Evolutionary conservation across 2,888 invertebrate genomes (phyloP).

Genomic region (Campoplex capitator): DNA sequence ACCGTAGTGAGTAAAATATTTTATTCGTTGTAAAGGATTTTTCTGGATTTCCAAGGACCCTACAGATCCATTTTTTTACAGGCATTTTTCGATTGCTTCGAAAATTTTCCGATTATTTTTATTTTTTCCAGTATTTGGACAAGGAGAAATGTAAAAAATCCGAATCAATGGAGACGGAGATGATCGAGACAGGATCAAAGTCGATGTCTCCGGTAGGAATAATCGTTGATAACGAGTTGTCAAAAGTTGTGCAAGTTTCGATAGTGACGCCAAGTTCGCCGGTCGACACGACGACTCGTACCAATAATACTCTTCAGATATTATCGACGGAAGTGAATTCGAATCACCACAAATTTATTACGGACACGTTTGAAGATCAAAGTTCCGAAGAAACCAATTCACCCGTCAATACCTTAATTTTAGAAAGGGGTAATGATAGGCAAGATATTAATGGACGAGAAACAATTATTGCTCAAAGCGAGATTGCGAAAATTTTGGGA

Average conservation of each 20-base stretch:
- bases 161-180: slow-evolving; percentile 23
- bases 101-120: not conserved
- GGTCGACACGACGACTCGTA: slow-evolving; percentile 31
- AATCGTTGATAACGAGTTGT: slow-evolving; percentile 18
- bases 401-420: slow-evolving; percentile 8
- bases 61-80: too few species aligned
- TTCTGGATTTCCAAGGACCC: too few species aligned
- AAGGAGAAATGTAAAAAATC: slow-evolving; percentile 52
- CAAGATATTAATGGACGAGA: slow-evolving; percentile 39
- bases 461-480: slow-evolving; percentile 31
- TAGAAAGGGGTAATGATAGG: slow-evolving; percentile 24
- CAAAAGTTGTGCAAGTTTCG: slow-evolving; percentile 63
- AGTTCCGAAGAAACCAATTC: slow-evolving; percentile 33
- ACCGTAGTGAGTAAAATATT: slow-evolving; percentile 51
- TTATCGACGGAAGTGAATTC: slow-evolving; percentile 26
- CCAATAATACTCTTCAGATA: slow-evolving; percentile 36
- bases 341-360: slow-evolving; percentile 48
- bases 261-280: slow-evolving; percentile 65
- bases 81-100: too few species aligned
- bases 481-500: slow-evolving; percentile 39
- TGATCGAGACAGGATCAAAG: slow-evolving; percentile 25
- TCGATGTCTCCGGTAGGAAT: slow-evolving; percentile 24
- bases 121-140: slow-evolving; percentile 43
- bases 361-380: slow-evolving; percentile 19
- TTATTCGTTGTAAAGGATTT: not conserved